Evolutionary conservation across 2,888 invertebrate genomes (phyloP).

Genomic region (Macroteleia sp.): DNA sequence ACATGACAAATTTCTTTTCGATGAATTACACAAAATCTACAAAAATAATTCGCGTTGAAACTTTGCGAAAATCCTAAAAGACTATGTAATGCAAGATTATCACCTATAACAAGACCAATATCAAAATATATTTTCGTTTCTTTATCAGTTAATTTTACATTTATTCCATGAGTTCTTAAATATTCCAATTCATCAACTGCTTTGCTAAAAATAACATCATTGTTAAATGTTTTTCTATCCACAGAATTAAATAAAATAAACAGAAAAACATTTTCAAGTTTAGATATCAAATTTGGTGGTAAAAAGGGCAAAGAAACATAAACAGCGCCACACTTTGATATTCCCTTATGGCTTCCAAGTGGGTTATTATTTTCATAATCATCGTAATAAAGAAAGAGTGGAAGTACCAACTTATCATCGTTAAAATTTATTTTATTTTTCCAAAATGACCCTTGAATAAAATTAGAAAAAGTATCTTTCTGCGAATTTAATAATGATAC

Average conservation of each 20-base stretch:
- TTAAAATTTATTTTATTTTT: too few species aligned
- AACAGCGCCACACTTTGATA: conserved; percentile 66
- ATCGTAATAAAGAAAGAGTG: too few species aligned
- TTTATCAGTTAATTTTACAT: not conserved
- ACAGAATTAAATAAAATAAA: conserved; percentile 63
- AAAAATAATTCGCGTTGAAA: conserved; percentile 51
- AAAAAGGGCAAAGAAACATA: conserved; percentile 57
- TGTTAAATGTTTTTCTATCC: conserved; percentile 56
- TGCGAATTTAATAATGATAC: too few species aligned
- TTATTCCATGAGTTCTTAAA: conserved; percentile 51
- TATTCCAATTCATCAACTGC: conserved; percentile 59
- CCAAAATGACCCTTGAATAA: too few species aligned
- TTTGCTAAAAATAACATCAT: conserved; percentile 57
- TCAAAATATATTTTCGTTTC: conserved; percentile 52
- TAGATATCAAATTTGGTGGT: conserved; percentile 47
- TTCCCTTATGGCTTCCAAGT: conserved; percentile 65
- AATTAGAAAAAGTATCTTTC: too few species aligned
- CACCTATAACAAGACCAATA: conserved; percentile 56
- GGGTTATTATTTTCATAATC: too few species aligned
- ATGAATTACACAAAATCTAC: conserved; percentile 57
- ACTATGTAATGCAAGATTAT: conserved; percentile 47
- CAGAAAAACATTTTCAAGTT: conserved; percentile 66
- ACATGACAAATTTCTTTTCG: not conserved
- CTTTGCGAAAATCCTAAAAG: conserved; percentile 39
- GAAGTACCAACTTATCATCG: too few species aligned